phyloP scores from a whole-genome alignment of 2,113 vertebrate genomes.

The Scartelaos histophorus region DNA sequence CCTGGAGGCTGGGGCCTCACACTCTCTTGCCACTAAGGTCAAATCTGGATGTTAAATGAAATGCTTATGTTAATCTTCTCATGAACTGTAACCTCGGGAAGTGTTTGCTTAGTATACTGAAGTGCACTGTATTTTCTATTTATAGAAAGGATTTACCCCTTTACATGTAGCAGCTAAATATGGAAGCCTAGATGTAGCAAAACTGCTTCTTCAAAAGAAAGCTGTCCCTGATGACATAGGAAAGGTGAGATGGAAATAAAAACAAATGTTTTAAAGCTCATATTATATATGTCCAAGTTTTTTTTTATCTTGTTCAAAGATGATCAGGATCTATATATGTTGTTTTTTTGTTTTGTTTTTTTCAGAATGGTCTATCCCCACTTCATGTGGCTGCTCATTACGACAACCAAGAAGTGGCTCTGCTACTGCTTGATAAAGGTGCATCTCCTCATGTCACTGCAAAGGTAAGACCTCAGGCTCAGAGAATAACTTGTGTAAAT shows the following conservation, averaged over 20 bases:
- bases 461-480: conserved; percentile 81
- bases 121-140: conserved; percentile 3
- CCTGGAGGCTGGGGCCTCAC: conserved; percentile 91
- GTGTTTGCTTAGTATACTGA: not conserved
- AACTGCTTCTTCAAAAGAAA: conserved; percentile 89
- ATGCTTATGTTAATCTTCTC: not conserved
- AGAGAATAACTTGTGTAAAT: not conserved
- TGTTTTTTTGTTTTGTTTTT: too few relatives aligned
- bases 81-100: not conserved
- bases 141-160: conserved; percentile 96
- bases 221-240: conserved; percentile 88
- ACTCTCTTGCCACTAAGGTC: conserved; percentile 93
- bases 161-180: conserved; percentile 96
- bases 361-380: conserved; percentile 93
- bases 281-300: not conserved
- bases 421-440: conserved; percentile 94
- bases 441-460: conserved; percentile 92
- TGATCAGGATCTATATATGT: not conserved
- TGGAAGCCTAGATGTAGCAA: conserved; percentile 93
- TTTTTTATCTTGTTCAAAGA: not conserved
- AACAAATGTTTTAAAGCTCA: not conserved
- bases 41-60: conserved; percentile 1
- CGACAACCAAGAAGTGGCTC: conserved; percentile 96
- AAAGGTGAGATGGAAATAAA: conserved; percentile 79
- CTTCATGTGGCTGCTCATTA: conserved; percentile 99